phyloP scores from a whole-genome alignment of 2,888 invertebrate genomes.

The Patella depressa region DNA sequence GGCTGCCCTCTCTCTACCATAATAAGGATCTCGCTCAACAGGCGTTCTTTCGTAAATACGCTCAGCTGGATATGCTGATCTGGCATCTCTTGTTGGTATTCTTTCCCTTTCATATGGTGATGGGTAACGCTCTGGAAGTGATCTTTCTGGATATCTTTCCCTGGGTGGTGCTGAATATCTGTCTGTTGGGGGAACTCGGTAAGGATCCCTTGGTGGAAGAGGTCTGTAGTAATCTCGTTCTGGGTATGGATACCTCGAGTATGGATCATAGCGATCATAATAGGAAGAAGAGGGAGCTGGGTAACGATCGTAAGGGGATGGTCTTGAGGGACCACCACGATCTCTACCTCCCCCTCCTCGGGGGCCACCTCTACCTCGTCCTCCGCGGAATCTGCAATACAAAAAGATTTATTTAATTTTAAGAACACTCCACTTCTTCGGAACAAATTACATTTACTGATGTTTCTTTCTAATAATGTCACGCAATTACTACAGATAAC shows the following conservation, averaged over 20 bases:
- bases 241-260: constrained; percentile 42
- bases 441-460: neutral
- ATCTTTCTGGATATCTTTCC: constrained; percentile 20
- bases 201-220: constrained; percentile 49
- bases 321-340: constrained; percentile 17
- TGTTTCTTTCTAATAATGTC: no score
- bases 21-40: constrained; percentile 13
- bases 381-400: constrained; percentile 15
- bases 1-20: constrained; percentile 10
- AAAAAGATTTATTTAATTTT: neutral
- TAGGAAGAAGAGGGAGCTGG: constrained; percentile 25
- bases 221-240: constrained; percentile 51
- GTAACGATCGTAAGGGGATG: constrained; percentile 25
- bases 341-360: constrained; percentile 12
- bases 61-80: constrained; percentile 8
- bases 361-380: constrained; percentile 20
- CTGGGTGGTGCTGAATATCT: constrained; percentile 30
- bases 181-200: constrained; percentile 45
- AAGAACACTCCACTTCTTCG: neutral
- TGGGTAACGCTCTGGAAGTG: constrained; percentile 34
- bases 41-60: neutral
- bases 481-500: no score
- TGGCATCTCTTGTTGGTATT: constrained; percentile 28
- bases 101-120: constrained; percentile 57
- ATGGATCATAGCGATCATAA: constrained; percentile 41